Evolutionary conservation across 1,140 invertebrate species (phyloP), one percentile per base, ranked within the genome.

Genomic region (Octopus sinensis): DNA sequence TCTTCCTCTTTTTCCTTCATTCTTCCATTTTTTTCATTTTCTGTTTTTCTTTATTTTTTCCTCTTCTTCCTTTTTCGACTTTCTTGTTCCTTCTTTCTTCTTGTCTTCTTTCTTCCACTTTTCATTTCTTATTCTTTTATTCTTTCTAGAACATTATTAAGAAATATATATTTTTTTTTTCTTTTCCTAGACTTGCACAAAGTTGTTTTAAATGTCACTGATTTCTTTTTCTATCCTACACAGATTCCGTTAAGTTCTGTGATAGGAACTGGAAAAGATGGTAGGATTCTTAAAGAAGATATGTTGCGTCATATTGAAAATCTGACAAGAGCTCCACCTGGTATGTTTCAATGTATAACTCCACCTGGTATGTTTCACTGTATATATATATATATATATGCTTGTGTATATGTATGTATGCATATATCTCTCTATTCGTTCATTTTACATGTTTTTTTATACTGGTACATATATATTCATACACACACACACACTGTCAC

Each of bases 211-310:
- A 4, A 73, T n/a, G 17, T 53, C 4, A 80, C 4, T 54, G 17
- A 76, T 52, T n/a, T 53, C 30, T 23, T n/a, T 17, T 81, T 77
- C 80, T 78, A 56, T 68, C 52, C 79, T 80, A 85, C 88, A 13
- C 86, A 95, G 93, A 92, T 98, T 84, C 92, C 96, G 86, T 89
- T 99, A 53, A 92, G 91, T 78, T 92, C 94, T 82, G 93, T 99
- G 4, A 91, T 91, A 86, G 94, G 95, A 10, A 96, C 95, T 6
- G 98, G 98, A 13, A 97, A 94, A 92, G 93, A 95, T 89, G 96
- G 97, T 4, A 93, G 98, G 86, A 93, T 99, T 51, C 91, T 99
- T 30, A 99, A 99, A 91, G 98, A 99, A 92, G 98, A 99, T 92
- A 91, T 99, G 83, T 88, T 99, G 6, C 91, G 92, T 54, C 95